phyloP scores from a whole-genome alignment of 2,113 vertebrate genomes.

The Phaetusa simplex region DNA sequence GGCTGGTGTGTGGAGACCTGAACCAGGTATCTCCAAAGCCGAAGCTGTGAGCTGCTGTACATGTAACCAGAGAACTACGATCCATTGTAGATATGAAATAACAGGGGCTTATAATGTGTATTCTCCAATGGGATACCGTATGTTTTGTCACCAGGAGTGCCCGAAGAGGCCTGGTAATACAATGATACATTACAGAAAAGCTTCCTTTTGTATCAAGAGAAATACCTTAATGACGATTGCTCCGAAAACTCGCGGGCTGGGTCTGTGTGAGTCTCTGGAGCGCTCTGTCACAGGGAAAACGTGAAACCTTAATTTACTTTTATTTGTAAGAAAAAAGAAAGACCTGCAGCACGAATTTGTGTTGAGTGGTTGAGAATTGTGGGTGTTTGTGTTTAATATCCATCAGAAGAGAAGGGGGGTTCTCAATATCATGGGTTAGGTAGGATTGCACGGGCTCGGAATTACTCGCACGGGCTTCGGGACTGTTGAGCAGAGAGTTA shows the following conservation, averaged over 20 bases:
- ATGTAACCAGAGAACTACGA: not conserved
- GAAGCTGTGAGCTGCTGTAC: not conserved
- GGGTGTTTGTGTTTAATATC: not conserved
- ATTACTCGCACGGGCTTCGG: not conserved
- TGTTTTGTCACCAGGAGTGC: not conserved
- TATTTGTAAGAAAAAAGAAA: not conserved
- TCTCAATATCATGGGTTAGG: not conserved
- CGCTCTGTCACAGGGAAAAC: not conserved
- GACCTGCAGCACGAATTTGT: not conserved
- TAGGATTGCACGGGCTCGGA: not conserved
- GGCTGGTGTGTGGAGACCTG: not conserved
- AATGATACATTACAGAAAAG: not conserved
- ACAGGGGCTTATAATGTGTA: not conserved
- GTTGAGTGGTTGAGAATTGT: not conserved
- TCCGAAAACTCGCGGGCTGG: not conserved
- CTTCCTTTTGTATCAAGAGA: not conserved
- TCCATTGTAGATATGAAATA: not conserved
- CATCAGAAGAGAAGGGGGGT: not conserved
- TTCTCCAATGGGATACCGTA: not conserved
- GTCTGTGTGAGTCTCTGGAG: not conserved
- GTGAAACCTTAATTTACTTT: not conserved
- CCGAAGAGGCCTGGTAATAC: not conserved
- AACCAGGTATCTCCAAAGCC: not conserved
- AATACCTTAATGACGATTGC: not conserved
- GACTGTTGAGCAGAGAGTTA: not conserved